Evolutionary conservation across 2,113 vertebrate genomes (phyloP).

Genomic region (Serinus canaria): DNA sequence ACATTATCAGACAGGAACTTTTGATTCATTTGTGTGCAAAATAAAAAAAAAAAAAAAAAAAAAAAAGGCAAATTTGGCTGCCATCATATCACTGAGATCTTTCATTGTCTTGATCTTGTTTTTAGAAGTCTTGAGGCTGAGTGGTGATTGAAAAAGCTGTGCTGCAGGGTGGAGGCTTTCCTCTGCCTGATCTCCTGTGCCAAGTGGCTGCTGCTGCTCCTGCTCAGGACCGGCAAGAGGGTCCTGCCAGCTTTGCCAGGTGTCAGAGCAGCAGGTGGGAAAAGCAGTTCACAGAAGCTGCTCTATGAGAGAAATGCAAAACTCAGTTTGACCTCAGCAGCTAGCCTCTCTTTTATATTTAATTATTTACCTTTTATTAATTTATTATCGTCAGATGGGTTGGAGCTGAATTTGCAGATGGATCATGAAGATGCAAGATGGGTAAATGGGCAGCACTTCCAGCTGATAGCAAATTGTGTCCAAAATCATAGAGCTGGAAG

Average conservation of each 20-base stretch:
- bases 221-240: neutral
- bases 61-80: constrained; percentile 3
- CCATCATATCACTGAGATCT: constrained; percentile 36
- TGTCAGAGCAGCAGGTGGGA: neutral
- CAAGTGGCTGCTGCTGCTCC: neutral
- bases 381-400: neutral
- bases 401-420: neutral
- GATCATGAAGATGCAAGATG: neutral
- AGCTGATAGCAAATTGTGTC: neutral
- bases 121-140: constrained; percentile 16
- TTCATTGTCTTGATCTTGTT: constrained; percentile 39
- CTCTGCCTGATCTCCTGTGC: neutral
- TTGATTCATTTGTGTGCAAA: neutral
- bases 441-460: neutral
- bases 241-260: neutral
- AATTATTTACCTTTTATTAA: neutral
- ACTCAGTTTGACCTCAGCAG: neutral
- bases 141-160: constrained; percentile 37
- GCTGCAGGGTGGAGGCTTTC: constrained; percentile 37
- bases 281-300: neutral
- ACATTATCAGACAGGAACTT: constrained; percentile 45
- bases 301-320: neutral
- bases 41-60: neutral
- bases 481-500: neutral
- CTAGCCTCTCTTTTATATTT: neutral